A percentile compares a stretch with the other conserved stretches of the same genome.
Conservation (phyloP, 2,113 vertebrate genomes). For the Cheilinus undulatus region DNA sequence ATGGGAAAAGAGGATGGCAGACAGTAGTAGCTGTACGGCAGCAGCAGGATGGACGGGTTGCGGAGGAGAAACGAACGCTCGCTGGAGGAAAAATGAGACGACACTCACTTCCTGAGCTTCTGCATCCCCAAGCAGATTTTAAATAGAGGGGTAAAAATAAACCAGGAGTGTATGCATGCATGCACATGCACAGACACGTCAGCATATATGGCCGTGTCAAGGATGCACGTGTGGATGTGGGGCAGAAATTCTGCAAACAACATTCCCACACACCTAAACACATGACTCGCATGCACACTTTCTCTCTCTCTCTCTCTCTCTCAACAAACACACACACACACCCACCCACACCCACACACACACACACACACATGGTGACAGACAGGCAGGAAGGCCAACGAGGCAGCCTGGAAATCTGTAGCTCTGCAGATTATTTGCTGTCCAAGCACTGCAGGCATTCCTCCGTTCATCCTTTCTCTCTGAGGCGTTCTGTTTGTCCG, state of each 20-base stretch:
- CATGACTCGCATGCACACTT: neutral
- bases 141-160: conserved; percentile 66
- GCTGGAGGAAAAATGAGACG: conserved; percentile 53
- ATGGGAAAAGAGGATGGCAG: conserved; percentile 33
- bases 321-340: conserved; percentile 9
- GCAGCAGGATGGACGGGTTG: conserved; percentile 11
- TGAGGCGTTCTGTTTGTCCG: neutral
- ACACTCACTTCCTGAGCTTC: conserved; percentile 54
- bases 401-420: conserved; percentile 56
- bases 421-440: conserved; percentile 70
- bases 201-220: conserved; percentile 34
- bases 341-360: conserved; percentile 33
- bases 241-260: neutral
- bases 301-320: neutral
- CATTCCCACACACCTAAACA: neutral
- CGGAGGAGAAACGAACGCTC: conserved; percentile 26
- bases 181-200: conserved; percentile 23
- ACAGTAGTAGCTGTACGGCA: conserved; percentile 1
- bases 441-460: conserved; percentile 36
- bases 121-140: conserved; percentile 69
- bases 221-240: conserved; percentile 1
- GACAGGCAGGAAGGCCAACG: conserved; percentile 55
- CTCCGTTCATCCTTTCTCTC: conserved; percentile 3
- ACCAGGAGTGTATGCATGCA: conserved; percentile 4
- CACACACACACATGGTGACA: conserved; percentile 40